These are phyloP conservation scores for Porites cylindrica DNA, from an alignment of 92 coral and sea anemone species.

Conservation along the genomic window DNA sequence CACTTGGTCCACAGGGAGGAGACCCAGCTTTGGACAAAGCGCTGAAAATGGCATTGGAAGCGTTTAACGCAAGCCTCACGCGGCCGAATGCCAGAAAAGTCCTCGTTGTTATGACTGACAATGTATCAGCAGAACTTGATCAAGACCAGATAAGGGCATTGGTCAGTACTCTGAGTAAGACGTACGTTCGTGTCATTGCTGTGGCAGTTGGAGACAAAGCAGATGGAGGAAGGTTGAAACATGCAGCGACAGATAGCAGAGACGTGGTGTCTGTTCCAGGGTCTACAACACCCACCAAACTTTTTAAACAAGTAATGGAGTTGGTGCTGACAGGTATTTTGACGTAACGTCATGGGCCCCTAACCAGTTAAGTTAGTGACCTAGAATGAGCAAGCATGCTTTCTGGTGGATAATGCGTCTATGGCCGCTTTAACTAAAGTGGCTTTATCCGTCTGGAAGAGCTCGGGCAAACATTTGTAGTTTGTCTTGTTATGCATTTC, in stretches of 20 bases:
- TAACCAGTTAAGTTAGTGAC: too few species aligned
- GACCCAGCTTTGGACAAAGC: constrained; percentile 77
- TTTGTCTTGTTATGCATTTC: too few species aligned
- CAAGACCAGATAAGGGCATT: constrained; percentile 26
- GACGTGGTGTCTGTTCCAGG: constrained; percentile 65
- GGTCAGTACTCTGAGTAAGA: constrained; percentile 51
- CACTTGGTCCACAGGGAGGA: constrained; percentile 51
- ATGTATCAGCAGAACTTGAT: constrained; percentile 53
- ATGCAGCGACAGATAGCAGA: constrained; percentile 59
- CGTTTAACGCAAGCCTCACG: constrained; percentile 55
- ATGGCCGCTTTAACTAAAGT: too few species aligned
- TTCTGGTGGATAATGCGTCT: too few species aligned
- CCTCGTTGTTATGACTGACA: constrained; percentile 72
- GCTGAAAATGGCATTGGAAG: constrained; percentile 57
- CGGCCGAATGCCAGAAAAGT: constrained; percentile 83
- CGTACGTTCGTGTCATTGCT: constrained; percentile 68
- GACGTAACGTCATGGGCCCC: background rate
- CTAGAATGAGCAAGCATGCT: too few species aligned
- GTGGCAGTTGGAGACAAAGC: constrained; percentile 69
- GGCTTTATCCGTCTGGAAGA: too few species aligned
- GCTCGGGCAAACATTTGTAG: too few species aligned
- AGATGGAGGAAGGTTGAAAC: constrained; percentile 56
- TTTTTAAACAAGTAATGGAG: constrained; percentile 65
- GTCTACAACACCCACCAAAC: constrained; percentile 53
- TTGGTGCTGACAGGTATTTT: constrained; percentile 62